Evolutionary conservation across 2,113 vertebrate genomes (phyloP), one percentile per base, ranked within the genome.

Genomic region (Psittacus erithacus): DNA sequence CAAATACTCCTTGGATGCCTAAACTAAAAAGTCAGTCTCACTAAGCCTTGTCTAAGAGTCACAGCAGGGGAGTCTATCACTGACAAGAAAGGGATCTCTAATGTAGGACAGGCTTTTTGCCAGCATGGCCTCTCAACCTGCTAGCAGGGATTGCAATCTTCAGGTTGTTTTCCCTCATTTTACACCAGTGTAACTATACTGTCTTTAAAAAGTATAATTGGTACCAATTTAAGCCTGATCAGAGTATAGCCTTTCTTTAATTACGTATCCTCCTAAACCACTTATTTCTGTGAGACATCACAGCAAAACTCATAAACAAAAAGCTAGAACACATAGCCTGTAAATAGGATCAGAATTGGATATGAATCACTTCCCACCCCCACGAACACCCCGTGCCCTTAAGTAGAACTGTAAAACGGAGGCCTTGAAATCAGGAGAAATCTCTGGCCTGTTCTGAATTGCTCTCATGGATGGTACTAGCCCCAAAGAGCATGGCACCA

Each of bases 341-440:
- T 25, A 81, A 87, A 53, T 0, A 68, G 57, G 57, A 57, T 63
- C 41, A 78, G 17, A 63, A 73, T 22, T 24, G 38, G 39, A 6
- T 78, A 62, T 27, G 50, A 83, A 18, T 29, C 38, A 7, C 9
- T 41, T 59, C 70, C 31, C 11, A 74, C 6, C 2, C 27, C 15
- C 8, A 9, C 1, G 2, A 17, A 71, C 43, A 53, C 24, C n/a
- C 43, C 1, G 0, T 71, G 50, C 31, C 39, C 33, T 46, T 38
- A 41, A 27, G 9, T 38, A 9, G 17, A n/a, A 5, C 57, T 68
- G 5, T 60, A 50, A 83, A 43, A 33, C 27, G 17, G 23, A 68
- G 47, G 27, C 55, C 69, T 70, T 76, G 68, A 77, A 83, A 69
- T 50, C 39, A 49, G 33, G 33, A 75, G 28, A 41, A 80, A 74